These are phyloP conservation scores for Pterophyllum scalare DNA, from an alignment of 2,113 vertebrate species.

Conservation along the genomic window DNA sequence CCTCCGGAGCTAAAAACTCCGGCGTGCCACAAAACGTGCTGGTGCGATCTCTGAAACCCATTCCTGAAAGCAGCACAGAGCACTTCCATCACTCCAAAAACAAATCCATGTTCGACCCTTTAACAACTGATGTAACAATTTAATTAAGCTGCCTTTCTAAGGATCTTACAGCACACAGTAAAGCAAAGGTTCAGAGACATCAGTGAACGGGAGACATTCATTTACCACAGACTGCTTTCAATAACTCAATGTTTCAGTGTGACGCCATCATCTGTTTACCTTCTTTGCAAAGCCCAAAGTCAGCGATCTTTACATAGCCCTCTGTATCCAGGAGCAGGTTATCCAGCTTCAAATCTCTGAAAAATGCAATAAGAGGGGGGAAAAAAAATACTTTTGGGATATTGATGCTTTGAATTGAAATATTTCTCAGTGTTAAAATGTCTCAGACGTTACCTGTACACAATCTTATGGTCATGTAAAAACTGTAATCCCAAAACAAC, in stretches of 20 bases:
- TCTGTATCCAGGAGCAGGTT: conserved; percentile 97
- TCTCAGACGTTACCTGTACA: conserved; percentile 90
- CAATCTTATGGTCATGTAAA: conserved; percentile 98
- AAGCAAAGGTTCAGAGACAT: no score
- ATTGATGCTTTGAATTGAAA: background rate
- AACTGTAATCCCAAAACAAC: conserved; percentile 97
- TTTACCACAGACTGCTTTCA: background rate
- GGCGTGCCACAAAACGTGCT: conserved; percentile 99
- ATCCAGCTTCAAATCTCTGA: conserved; percentile 97
- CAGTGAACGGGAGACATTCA: background rate
- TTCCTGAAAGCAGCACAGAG: conserved; percentile 81
- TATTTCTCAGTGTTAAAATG: background rate
- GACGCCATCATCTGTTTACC: conserved; percentile 76
- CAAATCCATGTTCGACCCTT: background rate
- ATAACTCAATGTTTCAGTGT: background rate
- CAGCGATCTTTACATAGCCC: conserved; percentile 98
- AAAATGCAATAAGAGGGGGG: conserved; percentile 12
- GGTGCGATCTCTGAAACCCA: conserved; percentile 97
- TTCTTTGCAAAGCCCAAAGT: conserved; percentile 99
- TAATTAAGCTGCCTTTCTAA: background rate
- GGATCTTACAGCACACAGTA: background rate
- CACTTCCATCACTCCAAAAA: background rate
- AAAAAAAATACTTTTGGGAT: background rate
- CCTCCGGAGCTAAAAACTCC: conserved; percentile 97
- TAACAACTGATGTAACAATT: background rate